phyloP scores from a whole-genome alignment of 2,113 vertebrate species.

The Petrocephalus microphthalmus region DNA sequence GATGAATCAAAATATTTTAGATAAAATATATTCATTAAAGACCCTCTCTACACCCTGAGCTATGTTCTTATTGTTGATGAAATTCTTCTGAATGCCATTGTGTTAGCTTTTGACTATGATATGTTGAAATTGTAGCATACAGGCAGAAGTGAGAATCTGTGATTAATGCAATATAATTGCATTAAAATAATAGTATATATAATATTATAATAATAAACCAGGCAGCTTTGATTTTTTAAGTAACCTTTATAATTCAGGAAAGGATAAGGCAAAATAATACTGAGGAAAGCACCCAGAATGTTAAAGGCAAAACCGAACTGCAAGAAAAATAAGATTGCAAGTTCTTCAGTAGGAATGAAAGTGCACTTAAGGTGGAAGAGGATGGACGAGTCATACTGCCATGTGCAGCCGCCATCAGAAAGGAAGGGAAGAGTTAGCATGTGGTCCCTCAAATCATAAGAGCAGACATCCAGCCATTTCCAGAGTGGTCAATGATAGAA shows the following conservation, averaged over 20 bases:
- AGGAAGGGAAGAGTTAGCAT: neutral
- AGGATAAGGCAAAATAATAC: neutral
- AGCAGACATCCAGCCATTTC: neutral
- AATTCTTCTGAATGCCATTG: neutral
- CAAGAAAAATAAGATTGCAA: neutral
- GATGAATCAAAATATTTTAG: neutral
- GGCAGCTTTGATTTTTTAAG: neutral
- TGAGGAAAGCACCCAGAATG: neutral
- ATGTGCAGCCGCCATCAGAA: neutral
- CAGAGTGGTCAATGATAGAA: neutral
- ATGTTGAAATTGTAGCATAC: neutral
- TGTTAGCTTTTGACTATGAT: neutral
- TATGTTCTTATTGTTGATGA: neutral
- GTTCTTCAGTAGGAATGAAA: neutral
- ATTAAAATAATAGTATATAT: too few species aligned
- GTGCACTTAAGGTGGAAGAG: neutral
- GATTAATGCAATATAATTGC: neutral
- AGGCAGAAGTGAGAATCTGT: neutral
- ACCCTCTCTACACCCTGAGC: neutral
- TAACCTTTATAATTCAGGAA: neutral
- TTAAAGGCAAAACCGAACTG: neutral
- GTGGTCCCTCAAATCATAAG: accelerated
- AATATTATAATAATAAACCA: neutral
- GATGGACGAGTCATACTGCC: neutral
- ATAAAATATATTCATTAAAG: too few species aligned